Conservation (phyloP, 1,140 invertebrate species). For the Diabrotica virgifera region DNA sequence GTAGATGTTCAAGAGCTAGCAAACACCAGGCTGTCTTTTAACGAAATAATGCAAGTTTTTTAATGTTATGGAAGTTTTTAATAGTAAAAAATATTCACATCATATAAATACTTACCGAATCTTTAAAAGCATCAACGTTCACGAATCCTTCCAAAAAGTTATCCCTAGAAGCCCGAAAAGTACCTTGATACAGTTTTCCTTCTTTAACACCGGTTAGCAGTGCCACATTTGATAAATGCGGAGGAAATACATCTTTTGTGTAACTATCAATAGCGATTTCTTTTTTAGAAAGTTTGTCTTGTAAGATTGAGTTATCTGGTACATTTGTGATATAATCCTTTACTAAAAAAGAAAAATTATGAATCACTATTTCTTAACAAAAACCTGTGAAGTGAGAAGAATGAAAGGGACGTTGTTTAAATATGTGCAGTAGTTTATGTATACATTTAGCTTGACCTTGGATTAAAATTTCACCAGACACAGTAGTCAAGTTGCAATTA, state of each 20-base stretch:
- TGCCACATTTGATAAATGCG: slow-evolving; percentile 76
- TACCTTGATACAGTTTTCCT: slow-evolving; percentile 78
- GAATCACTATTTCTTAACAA: no score
- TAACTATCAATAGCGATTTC: slow-evolving; percentile 61
- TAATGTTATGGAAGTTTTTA: background rate
- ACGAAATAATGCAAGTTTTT: no score
- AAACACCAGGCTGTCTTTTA: no score
- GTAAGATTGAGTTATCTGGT: slow-evolving; percentile 57
- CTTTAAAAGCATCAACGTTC: slow-evolving; percentile 72
- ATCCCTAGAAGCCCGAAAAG: slow-evolving; percentile 79
- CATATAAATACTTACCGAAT: slow-evolving; percentile 58
- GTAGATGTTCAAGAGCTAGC: no score
- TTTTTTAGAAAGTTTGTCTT: slow-evolving; percentile 76
- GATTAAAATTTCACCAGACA: no score
- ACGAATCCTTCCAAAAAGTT: slow-evolving; percentile 96
- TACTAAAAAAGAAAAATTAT: slow-evolving; percentile 31
- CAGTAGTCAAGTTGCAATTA: no score
- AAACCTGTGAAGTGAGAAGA: no score
- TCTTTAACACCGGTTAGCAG: slow-evolving; percentile 77
- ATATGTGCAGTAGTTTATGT: no score
- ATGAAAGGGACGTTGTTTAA: no score
- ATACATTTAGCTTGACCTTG: no score
- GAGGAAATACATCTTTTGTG: slow-evolving; percentile 72
- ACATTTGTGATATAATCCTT: slow-evolving; percentile 41
- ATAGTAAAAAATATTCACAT: background rate